These are phyloP conservation scores for Poecilia wingei DNA, from an alignment of 2,797 vertebrate genomes.

Conservation along the genomic window DNA sequence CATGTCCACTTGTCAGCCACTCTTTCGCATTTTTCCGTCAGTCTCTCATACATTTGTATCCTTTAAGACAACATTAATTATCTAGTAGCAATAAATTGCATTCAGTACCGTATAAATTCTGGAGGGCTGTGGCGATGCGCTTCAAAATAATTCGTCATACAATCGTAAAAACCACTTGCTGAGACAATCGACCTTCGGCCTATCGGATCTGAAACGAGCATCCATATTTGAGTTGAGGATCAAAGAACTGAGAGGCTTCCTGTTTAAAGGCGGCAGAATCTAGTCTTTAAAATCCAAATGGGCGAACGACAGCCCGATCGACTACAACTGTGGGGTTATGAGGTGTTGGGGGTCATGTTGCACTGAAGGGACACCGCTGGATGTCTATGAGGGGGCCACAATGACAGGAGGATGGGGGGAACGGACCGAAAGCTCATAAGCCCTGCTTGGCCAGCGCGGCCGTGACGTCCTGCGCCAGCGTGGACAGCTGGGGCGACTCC, in stretches of 20 bases:
- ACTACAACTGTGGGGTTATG: conserved; percentile 40
- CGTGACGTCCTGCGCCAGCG: conserved; percentile 94
- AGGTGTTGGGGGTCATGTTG: conserved; percentile 21
- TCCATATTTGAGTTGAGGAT: conserved; percentile 24
- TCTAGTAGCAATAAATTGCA: conserved; percentile 43
- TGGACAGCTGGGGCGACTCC: conserved; percentile 93
- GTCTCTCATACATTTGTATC: conserved; percentile 32
- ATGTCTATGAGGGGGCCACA: conserved; percentile 26
- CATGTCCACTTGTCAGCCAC: conserved; percentile 56
- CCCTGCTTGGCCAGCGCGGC: conserved; percentile 96
- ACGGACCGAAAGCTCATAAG: conserved; percentile 84
- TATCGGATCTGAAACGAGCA: conserved; percentile 25
- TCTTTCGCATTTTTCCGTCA: conserved; percentile 31
- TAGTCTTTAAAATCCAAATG: conserved; percentile 50
- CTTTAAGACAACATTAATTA: conserved; percentile 47
- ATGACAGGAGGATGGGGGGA: conserved; percentile 18
- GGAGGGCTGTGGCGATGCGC: conserved; percentile 46
- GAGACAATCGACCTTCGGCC: conserved; percentile 32
- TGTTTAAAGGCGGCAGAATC: conserved; percentile 25
- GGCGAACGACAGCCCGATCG: conserved; percentile 34
- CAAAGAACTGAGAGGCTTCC: conserved; percentile 14
- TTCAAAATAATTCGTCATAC: conserved; percentile 47
- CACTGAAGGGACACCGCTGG: conserved; percentile 26
- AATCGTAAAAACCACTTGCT: conserved; percentile 56
- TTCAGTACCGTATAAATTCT: conserved; percentile 43